Evolutionary conservation across 1,140 invertebrate species (phyloP), one percentile per base, ranked within the genome.

Genomic region (Dendroctonus valens): DNA sequence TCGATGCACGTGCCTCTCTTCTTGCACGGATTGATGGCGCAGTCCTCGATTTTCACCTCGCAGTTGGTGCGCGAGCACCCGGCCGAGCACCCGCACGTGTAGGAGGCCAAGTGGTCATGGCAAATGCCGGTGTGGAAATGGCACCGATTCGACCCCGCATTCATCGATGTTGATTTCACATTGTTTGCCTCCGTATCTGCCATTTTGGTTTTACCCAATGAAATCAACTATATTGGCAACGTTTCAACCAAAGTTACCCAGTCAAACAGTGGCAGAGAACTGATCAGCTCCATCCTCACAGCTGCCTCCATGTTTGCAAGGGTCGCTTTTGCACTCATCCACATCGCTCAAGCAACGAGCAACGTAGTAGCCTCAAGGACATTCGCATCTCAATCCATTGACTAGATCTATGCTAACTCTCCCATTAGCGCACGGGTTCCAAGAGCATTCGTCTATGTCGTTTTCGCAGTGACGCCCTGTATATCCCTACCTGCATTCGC

Each of bases 161-260:
- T 97, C 95, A 75, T 98, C 92, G 12, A 97, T 92, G 75, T 98
- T 91, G 0, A 85, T 82, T 69, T 95, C 92, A 73, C 95, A 98
- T 5, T 91, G 83, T 74, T 89, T 89, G 12, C 84, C 84, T 11
- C 73, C 73, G 52, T 77, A 77, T n/a, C 62, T 65, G 39, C n/a
- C 26, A 59, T 7, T 48, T 48, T 7, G 5, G 46, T 5, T 48
- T 48, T 8, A 48, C 0, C 5, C 46, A 0, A 53, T 53, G 11
- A 53, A 26, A 9, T n/a, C 51, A 37, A n/a, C 0, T 53, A 14
- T 15, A 59, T 7, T 11, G 14, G 11, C 5, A 48, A 46, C 9
- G 12, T 46, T 46, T 12, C 44, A 5, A 52, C 5, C 50, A 14
- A 26, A 52, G 52, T 48, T 58, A 67, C 46, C 76, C 76, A 7